Conservation (phyloP, 2,888 invertebrate genomes). For the Stenchaetothrips biformis region DNA sequence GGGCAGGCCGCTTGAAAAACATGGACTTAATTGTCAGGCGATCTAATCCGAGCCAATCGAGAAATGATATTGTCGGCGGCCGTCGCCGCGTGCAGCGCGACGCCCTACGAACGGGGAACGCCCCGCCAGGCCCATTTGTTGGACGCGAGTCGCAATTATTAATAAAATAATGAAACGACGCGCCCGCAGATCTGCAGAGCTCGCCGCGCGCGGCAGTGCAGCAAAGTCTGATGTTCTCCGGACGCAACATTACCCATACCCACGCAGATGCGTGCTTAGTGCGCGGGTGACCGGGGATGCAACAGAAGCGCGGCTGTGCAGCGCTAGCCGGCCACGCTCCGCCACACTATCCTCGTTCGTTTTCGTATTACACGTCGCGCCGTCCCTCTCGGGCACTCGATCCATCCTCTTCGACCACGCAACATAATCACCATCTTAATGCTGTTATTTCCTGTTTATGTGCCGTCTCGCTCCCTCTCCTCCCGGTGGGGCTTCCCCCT, state of each 20-base stretch:
- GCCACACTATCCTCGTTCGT: background rate
- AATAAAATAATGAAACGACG: too few relatives aligned
- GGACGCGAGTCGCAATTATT: too few relatives aligned
- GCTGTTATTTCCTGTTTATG: constrained; percentile 25
- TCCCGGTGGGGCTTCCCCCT: background rate
- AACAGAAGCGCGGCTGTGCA: background rate
- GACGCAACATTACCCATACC: too few relatives aligned
- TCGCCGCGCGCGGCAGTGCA: too few relatives aligned
- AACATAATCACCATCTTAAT: constrained; percentile 25
- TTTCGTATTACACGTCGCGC: background rate
- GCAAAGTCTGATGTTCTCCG: too few relatives aligned
- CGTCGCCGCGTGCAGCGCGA: background rate
- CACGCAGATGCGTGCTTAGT: too few relatives aligned
- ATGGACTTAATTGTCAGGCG: background rate
- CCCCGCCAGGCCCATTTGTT: too few relatives aligned
- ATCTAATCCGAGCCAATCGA: background rate
- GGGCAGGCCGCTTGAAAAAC: background rate
- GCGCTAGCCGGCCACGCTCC: background rate
- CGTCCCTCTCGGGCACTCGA: background rate
- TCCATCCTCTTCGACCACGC: constrained; percentile 19
- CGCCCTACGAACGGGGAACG: too few relatives aligned
- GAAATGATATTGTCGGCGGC: background rate
- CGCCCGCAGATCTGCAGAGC: too few relatives aligned
- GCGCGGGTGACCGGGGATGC: too few relatives aligned
- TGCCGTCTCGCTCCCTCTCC: background rate